A percentile compares a stretch with the other conserved stretches of the same genome.
Conservation (phyloP, 1,140 invertebrate genomes). For the Neelides sp. region DNA sequence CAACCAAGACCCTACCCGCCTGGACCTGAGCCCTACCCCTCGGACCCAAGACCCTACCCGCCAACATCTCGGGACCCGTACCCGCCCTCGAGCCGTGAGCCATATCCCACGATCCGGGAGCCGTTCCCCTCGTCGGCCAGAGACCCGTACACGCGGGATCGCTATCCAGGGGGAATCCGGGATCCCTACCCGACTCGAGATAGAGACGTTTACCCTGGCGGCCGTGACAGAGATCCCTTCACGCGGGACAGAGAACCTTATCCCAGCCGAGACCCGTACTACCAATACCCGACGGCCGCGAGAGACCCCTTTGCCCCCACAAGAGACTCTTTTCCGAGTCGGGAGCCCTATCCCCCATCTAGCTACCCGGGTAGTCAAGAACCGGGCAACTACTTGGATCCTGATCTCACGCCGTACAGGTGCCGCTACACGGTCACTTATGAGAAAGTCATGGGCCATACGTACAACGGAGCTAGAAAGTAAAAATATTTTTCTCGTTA, state of each 20-base stretch:
- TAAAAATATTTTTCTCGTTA: constrained; percentile 21
- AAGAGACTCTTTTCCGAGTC: constrained; percentile 9
- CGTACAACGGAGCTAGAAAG: constrained; percentile 33
- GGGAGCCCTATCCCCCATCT: constrained; percentile 13
- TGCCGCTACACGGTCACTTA: constrained; percentile 36
- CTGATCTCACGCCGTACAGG: constrained; percentile 31
- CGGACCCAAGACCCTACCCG: constrained; percentile 19
- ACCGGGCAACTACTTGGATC: constrained; percentile 28
- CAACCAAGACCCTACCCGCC: constrained; percentile 21
- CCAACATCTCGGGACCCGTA: constrained; percentile 12
- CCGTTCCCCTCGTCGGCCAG: constrained; percentile 13
- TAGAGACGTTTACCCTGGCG: constrained; percentile 9
- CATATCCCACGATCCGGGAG: constrained; percentile 1
- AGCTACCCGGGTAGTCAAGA: constrained; percentile 12
- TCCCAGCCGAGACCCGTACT: constrained; percentile 18
- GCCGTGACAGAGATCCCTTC: constrained; percentile 17
- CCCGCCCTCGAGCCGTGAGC: constrained; percentile 2
- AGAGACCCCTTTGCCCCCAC: constrained; percentile 5
- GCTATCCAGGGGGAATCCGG: constrained; percentile 23
- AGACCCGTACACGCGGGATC: constrained; percentile 7
- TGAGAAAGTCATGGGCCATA: constrained; percentile 38
- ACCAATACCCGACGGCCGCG: constrained; percentile 7
- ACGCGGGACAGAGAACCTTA: constrained; percentile 14
- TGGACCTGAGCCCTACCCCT: constrained; percentile 18
- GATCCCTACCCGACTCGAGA: constrained; percentile 22